Conservation (phyloP, 2,888 invertebrate genomes). For the Temnothorax ravouxi region DNA sequence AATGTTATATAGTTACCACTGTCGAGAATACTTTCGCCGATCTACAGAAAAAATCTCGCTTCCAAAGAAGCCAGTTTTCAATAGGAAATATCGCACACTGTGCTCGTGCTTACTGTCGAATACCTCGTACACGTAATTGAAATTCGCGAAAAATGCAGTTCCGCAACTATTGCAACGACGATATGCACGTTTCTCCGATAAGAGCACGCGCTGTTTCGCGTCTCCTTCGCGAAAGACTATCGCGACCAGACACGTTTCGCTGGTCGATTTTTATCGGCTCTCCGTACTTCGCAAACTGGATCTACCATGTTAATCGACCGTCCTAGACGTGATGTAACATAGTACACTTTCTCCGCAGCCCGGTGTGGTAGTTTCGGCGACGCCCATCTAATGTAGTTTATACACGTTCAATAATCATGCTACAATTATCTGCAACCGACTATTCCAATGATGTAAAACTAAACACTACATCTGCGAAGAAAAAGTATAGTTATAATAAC, state of each 20-base stretch:
- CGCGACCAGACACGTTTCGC: slow-evolving; percentile 45
- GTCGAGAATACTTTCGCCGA: background rate
- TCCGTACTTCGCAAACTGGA: slow-evolving; percentile 49
- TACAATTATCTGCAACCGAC: slow-evolving; percentile 9
- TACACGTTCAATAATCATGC: slow-evolving; percentile 35
- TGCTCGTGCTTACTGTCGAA: slow-evolving; percentile 8
- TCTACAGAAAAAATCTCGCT: background rate
- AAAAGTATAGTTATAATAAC: background rate
- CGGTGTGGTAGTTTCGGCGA: slow-evolving; percentile 23
- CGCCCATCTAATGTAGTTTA: slow-evolving; percentile 23
- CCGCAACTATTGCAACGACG: slow-evolving; percentile 36
- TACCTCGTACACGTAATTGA: slow-evolving; percentile 17
- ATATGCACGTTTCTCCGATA: slow-evolving; percentile 50
- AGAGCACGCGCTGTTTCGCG: slow-evolving; percentile 32
- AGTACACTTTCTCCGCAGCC: slow-evolving; percentile 40
- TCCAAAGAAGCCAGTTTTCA: slow-evolving; percentile 6
- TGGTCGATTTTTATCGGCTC: slow-evolving; percentile 44
- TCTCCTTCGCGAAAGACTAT: slow-evolving; percentile 36
- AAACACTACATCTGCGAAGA: background rate
- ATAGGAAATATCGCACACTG: slow-evolving; percentile 14
- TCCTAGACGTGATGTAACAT: slow-evolving; percentile 30
- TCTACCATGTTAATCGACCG: slow-evolving; percentile 43
- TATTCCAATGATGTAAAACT: slow-evolving; percentile 6
- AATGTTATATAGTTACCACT: background rate
- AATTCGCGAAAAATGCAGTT: slow-evolving; percentile 41